Conservation (phyloP, 2,888 invertebrate genomes). For the Acleris cristana region DNA sequence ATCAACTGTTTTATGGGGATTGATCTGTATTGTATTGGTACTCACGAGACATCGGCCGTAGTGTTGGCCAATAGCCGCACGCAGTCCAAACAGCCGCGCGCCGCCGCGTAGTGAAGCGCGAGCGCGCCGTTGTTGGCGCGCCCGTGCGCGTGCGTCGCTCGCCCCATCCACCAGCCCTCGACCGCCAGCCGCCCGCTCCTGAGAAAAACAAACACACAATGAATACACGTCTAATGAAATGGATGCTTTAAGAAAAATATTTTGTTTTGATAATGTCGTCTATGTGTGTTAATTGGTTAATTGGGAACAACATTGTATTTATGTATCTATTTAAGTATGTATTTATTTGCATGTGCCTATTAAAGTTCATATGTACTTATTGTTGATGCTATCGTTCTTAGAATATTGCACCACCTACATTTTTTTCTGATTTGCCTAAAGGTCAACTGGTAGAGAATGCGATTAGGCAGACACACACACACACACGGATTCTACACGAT, state of each 20-base stretch:
- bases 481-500: too few relatives aligned
- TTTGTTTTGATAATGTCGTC: neutral
- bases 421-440: too few relatives aligned
- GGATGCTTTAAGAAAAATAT: neutral
- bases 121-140: slow-evolving; percentile 87
- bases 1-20: too few relatives aligned
- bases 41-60: slow-evolving; percentile 90
- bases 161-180: slow-evolving; percentile 79
- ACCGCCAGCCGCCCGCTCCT: slow-evolving; percentile 80
- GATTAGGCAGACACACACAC: too few relatives aligned
- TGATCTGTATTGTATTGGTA: slow-evolving; percentile 38
- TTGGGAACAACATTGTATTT: too few relatives aligned
- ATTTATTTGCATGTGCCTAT: too few relatives aligned
- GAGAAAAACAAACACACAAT: slow-evolving; percentile 19
- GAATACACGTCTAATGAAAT: neutral
- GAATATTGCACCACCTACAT: too few relatives aligned
- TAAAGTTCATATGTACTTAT: too few relatives aligned
- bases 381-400: too few relatives aligned
- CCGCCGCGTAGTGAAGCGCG: slow-evolving; percentile 94
- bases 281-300: too few relatives aligned
- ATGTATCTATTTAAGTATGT: too few relatives aligned
- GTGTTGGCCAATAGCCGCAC: slow-evolving; percentile 91
- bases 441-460: too few relatives aligned
- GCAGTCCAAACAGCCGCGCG: slow-evolving; percentile 93
- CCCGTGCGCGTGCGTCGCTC: slow-evolving; percentile 71